Base-by-base conservation (phyloP, 2,888 invertebrate genomes). In the Mythimna ferrago region DNA sequence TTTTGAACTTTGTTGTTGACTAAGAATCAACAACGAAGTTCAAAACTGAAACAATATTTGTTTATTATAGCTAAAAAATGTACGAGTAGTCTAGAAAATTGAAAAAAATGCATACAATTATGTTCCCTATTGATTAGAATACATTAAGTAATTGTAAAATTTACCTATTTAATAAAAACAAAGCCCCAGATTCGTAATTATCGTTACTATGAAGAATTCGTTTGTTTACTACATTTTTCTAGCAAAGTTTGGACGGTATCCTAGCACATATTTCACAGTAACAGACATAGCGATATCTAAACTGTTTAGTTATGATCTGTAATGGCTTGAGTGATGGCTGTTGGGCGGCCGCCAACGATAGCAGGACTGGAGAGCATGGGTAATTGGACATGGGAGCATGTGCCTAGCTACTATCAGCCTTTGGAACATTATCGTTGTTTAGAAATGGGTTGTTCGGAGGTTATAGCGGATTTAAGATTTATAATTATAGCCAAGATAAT, bases 221-320 rank as follows among this genome's bases (percentile, higher is more conserved):
- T 76, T 56, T 76, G 70, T 76, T 76, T 76, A 76, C 76, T 76
- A 76, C 48, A 74, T 48, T 19, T 66, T 61, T 75, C 48, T 21
- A 58, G 35, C 21, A 21, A 32, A 53, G 5, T 32, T 14, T n/a
- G 19, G 48, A 14, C 54, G 26, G 38, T 32, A 51, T 2, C 21
- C 14, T 16, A 56, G 44, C 64, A 51, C 41, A 38, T 54, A 54
- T 64, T 57, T 67, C 54, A 58, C 41, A 61, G 38, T 54, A 60
- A 58, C 73, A 58, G 71, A 61, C 51, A 19, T 26, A 66, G 53
- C 70, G 41, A 54, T 71, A 68, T 66, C 57, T 77, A 71, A 83
- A 82, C 76, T 66, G 82, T 83, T 80, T 69, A 44, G 69, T 82
- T 85, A 85, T 83, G 74, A 76, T 67, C 76, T 71, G 73, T 81